phyloP scores from a whole-genome alignment of 2,888 invertebrate genomes.

The Fragum whitleyi region DNA sequence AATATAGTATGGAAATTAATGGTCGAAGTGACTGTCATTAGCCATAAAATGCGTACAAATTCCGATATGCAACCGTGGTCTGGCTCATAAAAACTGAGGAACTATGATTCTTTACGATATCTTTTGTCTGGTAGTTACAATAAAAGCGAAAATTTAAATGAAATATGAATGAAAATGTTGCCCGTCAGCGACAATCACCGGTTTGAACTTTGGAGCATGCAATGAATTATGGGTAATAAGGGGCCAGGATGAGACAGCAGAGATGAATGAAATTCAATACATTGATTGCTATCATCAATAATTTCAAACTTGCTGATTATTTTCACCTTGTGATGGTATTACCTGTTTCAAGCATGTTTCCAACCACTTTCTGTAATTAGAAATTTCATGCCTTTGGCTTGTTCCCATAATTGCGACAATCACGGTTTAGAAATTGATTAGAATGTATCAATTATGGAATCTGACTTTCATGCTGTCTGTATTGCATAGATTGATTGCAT shows the following conservation, averaged over 20 bases:
- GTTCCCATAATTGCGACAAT: background rate
- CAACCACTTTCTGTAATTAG: background rate
- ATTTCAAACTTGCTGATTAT: background rate
- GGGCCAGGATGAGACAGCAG: background rate
- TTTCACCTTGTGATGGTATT: background rate
- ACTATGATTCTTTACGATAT: conserved; percentile 7
- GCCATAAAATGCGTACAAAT: conserved; percentile 24
- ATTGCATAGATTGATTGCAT: no score
- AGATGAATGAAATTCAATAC: conserved; percentile 13
- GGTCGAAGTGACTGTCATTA: conserved; percentile 19
- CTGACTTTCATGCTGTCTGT: no score
- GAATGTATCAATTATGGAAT: no score
- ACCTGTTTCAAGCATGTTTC: background rate
- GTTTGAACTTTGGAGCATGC: conserved; percentile 24
- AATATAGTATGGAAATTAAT: conserved; percentile 26
- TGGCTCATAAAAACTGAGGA: conserved; percentile 6
- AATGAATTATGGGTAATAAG: conserved; percentile 19
- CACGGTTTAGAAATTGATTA: background rate
- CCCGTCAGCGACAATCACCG: conserved; percentile 1
- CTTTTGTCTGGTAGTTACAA: conserved; percentile 12
- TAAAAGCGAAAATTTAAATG: conserved; percentile 27
- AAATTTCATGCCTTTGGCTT: conserved; percentile 1
- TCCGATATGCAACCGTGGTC: conserved; percentile 19
- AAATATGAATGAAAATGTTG: conserved; percentile 27
- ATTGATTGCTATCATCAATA: background rate